Evolutionary conservation across 2,113 vertebrate species (phyloP).

Genomic region (Eira barbara): DNA sequence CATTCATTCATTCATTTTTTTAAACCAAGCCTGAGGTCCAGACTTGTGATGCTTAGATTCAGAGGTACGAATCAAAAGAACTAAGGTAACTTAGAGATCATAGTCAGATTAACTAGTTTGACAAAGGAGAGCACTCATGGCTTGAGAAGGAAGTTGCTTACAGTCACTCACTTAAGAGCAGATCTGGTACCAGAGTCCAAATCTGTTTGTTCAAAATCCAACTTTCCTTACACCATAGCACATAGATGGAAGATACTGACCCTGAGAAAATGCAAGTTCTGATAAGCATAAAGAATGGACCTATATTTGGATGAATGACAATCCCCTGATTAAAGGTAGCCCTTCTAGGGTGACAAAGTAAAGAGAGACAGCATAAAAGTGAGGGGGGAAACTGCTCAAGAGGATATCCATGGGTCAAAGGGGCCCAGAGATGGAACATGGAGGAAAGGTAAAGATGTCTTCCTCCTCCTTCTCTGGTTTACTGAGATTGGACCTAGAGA

Average conservation of each 20-base stretch:
- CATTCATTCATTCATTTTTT: not conserved
- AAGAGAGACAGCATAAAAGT: not conserved
- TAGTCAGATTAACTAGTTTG: not conserved
- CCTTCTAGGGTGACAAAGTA: not conserved
- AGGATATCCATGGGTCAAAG: not conserved
- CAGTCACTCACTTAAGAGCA: too few species aligned
- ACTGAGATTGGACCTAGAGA: not conserved
- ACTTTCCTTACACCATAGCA: not conserved
- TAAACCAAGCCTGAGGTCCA: not conserved
- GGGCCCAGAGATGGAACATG: not conserved
- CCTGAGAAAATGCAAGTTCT: not conserved
- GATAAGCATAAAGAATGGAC: not conserved
- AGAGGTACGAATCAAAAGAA: not conserved
- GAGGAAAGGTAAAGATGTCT: not conserved
- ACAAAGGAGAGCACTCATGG: not conserved
- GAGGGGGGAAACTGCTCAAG: not conserved
- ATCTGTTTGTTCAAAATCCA: not conserved
- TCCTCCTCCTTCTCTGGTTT: not conserved
- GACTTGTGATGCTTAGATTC: not conserved
- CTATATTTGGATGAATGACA: not conserved
- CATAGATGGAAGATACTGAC: not conserved
- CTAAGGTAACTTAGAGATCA: not conserved
- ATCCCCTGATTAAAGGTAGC: not conserved
- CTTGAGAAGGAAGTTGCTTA: not conserved
- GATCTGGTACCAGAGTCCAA: not conserved